phyloP scores from a whole-genome alignment of 2,113 vertebrate genomes.

The Pungitius pungitius region DNA sequence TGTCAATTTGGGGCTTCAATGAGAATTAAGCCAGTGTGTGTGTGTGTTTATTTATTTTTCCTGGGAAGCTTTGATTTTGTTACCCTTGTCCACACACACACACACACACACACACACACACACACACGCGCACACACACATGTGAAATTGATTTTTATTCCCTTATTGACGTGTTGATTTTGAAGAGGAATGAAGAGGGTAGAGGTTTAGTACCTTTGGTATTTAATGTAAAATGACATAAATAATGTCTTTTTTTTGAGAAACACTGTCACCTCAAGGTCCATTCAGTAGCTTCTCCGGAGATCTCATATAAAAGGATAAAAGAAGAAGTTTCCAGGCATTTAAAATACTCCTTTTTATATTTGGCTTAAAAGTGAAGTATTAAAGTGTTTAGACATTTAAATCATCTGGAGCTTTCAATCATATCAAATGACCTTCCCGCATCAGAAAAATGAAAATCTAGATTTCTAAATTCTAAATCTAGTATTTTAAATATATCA shows the following conservation, averaged over 20 bases:
- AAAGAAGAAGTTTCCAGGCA: neutral
- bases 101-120: slow-evolving; percentile 9
- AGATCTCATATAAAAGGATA: neutral
- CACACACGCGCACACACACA: slow-evolving; percentile 9
- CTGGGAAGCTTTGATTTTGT: slow-evolving; percentile 70
- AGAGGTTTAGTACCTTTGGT: slow-evolving; percentile 59
- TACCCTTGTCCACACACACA: slow-evolving; percentile 63
- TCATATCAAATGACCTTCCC: neutral
- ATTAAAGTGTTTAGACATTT: neutral
- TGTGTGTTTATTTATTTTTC: slow-evolving; percentile 52
- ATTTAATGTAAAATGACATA: slow-evolving; percentile 12
- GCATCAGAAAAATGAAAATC: too few relatives aligned
- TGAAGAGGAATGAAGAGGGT: slow-evolving; percentile 46
- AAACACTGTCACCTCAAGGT: neutral
- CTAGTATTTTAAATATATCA: too few relatives aligned
- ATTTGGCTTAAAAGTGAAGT: too few relatives aligned
- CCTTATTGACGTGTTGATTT: slow-evolving; percentile 57
- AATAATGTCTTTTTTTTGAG: slow-evolving; percentile 2
- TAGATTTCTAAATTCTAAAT: too few relatives aligned
- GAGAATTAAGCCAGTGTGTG: slow-evolving; percentile 73
- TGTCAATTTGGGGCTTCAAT: slow-evolving; percentile 83
- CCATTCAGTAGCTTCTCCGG: neutral
- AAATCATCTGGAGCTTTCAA: neutral
- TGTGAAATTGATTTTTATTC: too few relatives aligned
- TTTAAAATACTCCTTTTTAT: neutral